Evolutionary conservation across 2,888 invertebrate genomes (phyloP), one percentile per base, ranked within the genome.

Genomic region (Acronicta psi): DNA sequence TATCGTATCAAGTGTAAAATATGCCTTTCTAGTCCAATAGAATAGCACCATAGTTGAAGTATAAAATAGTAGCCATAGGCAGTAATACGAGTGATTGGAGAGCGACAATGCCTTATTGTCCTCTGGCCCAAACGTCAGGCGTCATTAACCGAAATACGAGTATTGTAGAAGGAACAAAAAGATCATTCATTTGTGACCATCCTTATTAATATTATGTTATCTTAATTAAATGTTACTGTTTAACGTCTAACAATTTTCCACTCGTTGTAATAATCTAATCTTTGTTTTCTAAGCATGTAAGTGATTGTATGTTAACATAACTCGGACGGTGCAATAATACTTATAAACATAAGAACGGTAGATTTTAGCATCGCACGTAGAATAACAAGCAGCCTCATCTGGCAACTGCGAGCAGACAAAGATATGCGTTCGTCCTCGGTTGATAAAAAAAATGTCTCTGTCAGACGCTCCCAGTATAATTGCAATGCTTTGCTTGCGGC

Each of bases 81-180:
- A 47, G 66, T 45, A 55, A 57, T 83, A 88, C 87, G 90, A 85
- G 59, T 83, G 86, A 88, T 86, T 90, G 85, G 75, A 78, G 79
- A 75, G 69, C 74, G 65, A 84, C 81, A 85, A 84, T 84, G 70
- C 76, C 59, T 70, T 73, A 81, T 83, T 84, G 80, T 83, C 74
- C 74, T 69, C 59, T 58, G 64, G 53, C 47, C 58, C 53, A 67
- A 60, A 67, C 51, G 61, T 57, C 63, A 69, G 70, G 77, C 77
- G 74, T 78, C 80, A 76, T 77, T 70, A 73, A 71, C 64, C 73
- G 66, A 78, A 71, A 52, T 47, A n/a, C n/a, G n/a, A n/a, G n/a
- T n/a, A 51, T 58, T 4, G 31, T 58, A 58, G 42, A 55, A 49
- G 52, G 34, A 34, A 54, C 67, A 68, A 66, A 65, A 57, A 42